phyloP scores from a whole-genome alignment of 2,113 vertebrate genomes.

The Rattus rattus region DNA sequence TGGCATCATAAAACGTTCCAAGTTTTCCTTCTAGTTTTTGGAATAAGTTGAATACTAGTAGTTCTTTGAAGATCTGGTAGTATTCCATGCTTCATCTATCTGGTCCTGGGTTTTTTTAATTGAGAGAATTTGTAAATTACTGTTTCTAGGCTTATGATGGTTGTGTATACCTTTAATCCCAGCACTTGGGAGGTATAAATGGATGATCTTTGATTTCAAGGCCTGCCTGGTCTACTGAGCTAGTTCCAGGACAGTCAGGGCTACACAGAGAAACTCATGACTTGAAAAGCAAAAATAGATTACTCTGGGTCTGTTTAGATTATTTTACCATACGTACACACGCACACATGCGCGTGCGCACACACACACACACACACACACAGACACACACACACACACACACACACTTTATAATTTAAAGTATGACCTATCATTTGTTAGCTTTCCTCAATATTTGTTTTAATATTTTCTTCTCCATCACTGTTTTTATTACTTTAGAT shows the following conservation, averaged over 20 bases:
- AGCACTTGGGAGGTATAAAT: too few species aligned
- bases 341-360: too few species aligned
- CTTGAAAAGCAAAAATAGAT: too few species aligned
- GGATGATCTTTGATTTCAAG: too few species aligned
- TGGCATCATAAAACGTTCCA: neutral
- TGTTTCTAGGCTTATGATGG: neutral
- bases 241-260: too few species aligned
- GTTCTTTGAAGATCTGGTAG: neutral
- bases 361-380: too few species aligned
- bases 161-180: too few species aligned
- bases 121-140: neutral
- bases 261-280: too few species aligned
- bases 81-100: neutral
- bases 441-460: neutral
- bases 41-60: neutral
- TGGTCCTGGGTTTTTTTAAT: neutral
- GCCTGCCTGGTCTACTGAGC: too few species aligned
- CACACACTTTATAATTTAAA: neutral
- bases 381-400: too few species aligned
- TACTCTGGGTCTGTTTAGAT: neutral
- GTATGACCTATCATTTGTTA: neutral
- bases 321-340: neutral
- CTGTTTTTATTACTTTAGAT: neutral
- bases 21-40: neutral
- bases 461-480: neutral